Conservation (phyloP, 1,140 invertebrate species). For the Chelonus insularis region DNA sequence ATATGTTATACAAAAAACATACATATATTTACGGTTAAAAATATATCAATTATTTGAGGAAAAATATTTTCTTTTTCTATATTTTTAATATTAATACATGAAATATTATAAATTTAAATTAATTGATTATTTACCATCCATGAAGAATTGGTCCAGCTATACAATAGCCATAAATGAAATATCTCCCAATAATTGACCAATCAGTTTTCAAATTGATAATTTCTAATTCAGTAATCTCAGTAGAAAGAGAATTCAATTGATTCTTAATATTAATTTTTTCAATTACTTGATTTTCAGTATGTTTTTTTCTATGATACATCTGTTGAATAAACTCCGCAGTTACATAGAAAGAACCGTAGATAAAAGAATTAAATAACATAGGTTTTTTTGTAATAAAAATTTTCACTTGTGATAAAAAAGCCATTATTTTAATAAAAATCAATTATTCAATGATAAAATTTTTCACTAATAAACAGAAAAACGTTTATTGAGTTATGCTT, state of each 20-base stretch:
- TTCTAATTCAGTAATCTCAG: too few species aligned
- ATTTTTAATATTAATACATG: too few species aligned
- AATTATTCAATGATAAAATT: too few species aligned
- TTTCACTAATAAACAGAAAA: too few species aligned
- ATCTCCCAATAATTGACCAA: slow-evolving; percentile 49
- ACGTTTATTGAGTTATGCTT: too few species aligned
- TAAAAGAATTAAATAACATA: slow-evolving; percentile 70
- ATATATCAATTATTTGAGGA: too few species aligned
- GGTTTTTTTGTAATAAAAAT: slow-evolving; percentile 61
- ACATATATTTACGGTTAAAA: too few species aligned
- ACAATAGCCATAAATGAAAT: slow-evolving; percentile 47
- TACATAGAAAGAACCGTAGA: slow-evolving; percentile 77
- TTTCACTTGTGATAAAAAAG: slow-evolving; percentile 19
- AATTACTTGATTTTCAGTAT: not conserved
- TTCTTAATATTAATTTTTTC: not conserved
- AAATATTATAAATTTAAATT: slow-evolving; percentile 1
- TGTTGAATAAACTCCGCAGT: slow-evolving; percentile 80
- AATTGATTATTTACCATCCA: slow-evolving; percentile 41
- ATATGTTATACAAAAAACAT: too few species aligned
- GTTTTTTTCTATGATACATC: slow-evolving; percentile 58
- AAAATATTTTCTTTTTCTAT: too few species aligned
- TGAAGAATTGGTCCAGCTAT: slow-evolving; percentile 49
- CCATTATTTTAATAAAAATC: not conserved
- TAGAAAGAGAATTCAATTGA: too few species aligned
- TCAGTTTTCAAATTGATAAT: too few species aligned